Evolutionary conservation across 2,888 invertebrate genomes (phyloP), one percentile per base, ranked within the genome.

Genomic region (Phortica okadai): DNA sequence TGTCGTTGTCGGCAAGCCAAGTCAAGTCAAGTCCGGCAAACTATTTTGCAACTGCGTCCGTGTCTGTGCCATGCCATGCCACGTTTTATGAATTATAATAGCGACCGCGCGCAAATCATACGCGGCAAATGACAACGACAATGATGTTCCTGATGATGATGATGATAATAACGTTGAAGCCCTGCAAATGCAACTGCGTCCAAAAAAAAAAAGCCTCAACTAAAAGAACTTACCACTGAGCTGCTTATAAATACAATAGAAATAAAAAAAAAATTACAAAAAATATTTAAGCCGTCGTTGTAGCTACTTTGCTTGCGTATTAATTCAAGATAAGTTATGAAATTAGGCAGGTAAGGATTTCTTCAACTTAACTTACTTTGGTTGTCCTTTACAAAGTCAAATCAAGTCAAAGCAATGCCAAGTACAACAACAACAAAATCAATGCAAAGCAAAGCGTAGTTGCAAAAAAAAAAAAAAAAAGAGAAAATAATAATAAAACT

Each of bases 41-140:
- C 70, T 56, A 33, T 72, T 72, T 72, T 72, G 56, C 70, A 72
- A 72, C 25, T 21, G 10, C 16, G 16, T 42, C 41, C 44, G 42
- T 56, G 79, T 58, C 75, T 64, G 77, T 72, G 77, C 82, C 82
- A 81, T 72, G 77, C 82, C 82, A 81, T 81, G 77, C 78, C 80
- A 82, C 83, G 82, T 80, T 80, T 81, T 81, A 83, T 87, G 84
- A 87, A 86, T 87, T 83, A 87, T 86, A 86, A 86, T 86, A 83
- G 74, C 16, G 33, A 2, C 1, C 33, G 33, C 33, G 33, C 33
- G 7, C 64, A 82, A 82, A 81, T 82, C 77, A 73, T 78, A 77
- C 41, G 41, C 64, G 75, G 54, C 58, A 67, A 67, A 50, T 67
- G 16, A 8, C 62, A 62, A 62, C 6, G 62, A 16, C 62, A 25